Conservation (phyloP, 2,113 vertebrate genomes). For the Platichthys stellatus region DNA sequence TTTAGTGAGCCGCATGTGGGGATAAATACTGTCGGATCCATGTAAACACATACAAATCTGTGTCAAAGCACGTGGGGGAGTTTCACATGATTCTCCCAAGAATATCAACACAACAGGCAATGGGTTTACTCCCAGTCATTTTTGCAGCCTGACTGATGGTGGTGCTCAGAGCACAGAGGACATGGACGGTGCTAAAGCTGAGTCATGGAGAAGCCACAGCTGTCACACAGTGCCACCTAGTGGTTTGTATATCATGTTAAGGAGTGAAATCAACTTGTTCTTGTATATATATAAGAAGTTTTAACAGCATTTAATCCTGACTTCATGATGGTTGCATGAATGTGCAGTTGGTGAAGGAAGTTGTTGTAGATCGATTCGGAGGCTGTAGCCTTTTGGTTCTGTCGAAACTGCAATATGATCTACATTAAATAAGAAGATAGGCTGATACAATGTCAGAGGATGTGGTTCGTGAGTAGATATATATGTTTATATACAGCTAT, state of each 20-base stretch:
- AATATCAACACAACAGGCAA: conserved; percentile 48
- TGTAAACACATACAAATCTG: conserved; percentile 37
- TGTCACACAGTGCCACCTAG: conserved; percentile 65
- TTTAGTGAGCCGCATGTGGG: background rate
- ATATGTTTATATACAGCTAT: too few species aligned
- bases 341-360: background rate
- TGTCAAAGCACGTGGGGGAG: conserved; percentile 24
- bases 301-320: background rate
- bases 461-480: too few species aligned
- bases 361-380: background rate
- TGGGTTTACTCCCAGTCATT: conserved; percentile 19
- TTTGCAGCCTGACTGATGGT: conserved; percentile 29
- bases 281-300: background rate
- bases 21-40: conserved; percentile 33
- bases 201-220: conserved; percentile 53
- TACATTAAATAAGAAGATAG: background rate
- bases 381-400: background rate
- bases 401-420: too few species aligned
- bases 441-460: too few species aligned
- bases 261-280: background rate
- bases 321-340: background rate
- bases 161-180: conserved; percentile 25
- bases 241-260: conserved; percentile 35
- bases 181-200: conserved; percentile 47
- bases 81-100: conserved; percentile 48